These are phyloP conservation scores for Bungarus multicinctus DNA, from an alignment of 2,113 vertebrate species.

Conservation along the genomic window DNA sequence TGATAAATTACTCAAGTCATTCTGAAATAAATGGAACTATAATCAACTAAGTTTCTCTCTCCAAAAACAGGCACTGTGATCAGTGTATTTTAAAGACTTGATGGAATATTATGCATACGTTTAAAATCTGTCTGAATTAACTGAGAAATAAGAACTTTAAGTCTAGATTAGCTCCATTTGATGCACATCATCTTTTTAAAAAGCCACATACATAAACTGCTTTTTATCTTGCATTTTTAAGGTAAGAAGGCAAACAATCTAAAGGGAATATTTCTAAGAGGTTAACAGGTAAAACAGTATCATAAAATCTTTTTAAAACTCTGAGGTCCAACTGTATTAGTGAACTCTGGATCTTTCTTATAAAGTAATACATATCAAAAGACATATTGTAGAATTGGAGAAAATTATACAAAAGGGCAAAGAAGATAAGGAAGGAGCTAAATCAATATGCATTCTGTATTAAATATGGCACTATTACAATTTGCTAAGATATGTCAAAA, in stretches of 20 bases:
- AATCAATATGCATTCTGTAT: neutral
- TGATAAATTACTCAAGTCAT: neutral
- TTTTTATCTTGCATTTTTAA: neutral
- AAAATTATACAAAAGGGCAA: neutral
- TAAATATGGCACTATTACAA: neutral
- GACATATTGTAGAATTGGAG: neutral
- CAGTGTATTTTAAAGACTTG: neutral
- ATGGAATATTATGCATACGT: neutral
- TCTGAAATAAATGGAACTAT: neutral
- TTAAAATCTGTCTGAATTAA: neutral
- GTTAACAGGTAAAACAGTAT: neutral
- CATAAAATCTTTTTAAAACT: neutral
- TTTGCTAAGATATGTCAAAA: neutral
- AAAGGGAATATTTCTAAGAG: neutral
- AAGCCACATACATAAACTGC: neutral
- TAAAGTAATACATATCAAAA: neutral
- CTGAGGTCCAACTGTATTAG: neutral
- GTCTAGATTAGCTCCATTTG: neutral
- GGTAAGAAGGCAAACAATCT: neutral
- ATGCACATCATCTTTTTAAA: neutral
- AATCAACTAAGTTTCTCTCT: neutral
- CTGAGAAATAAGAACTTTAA: neutral
- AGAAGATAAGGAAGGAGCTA: neutral
- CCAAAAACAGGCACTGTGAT: neutral
- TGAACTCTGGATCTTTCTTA: neutral